phyloP scores from a whole-genome alignment of 1,140 invertebrate species.

The Melanaphis sacchari region DNA sequence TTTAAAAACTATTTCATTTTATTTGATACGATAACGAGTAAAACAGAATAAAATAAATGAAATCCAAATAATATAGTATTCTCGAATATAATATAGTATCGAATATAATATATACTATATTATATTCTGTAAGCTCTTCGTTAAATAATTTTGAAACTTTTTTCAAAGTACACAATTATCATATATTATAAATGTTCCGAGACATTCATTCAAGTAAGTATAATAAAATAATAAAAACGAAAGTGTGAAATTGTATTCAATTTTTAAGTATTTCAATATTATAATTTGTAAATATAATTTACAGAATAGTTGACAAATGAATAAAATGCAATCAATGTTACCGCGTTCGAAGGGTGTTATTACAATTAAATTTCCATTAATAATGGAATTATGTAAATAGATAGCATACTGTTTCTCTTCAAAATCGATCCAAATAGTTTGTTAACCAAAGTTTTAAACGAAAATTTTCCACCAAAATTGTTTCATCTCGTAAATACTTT shows the following conservation, averaged over 20 bases:
- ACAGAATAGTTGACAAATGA: not conserved
- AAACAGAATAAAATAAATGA: not conserved
- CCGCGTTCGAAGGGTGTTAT: not conserved
- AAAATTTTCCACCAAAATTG: not conserved
- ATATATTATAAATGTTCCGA: not conserved
- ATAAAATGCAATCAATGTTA: not conserved
- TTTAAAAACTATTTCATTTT: not conserved
- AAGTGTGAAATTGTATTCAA: not conserved
- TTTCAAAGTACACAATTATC: not conserved
- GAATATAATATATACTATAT: no score
- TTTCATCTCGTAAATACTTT: not conserved
- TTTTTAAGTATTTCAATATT: not conserved
- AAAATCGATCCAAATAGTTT: not conserved
- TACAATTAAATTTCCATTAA: not conserved
- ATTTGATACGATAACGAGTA: not conserved
- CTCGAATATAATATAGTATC: no score
- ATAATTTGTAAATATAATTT: constrained; percentile 7
- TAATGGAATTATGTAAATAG: not conserved
- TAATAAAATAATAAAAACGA: not conserved
- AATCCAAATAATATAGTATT: not conserved
- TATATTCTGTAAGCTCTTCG: not conserved
- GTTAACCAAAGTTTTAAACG: not conserved
- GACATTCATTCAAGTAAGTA: not conserved
- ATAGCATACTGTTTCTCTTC: not conserved
- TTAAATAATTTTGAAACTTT: not conserved